Conservation (phyloP, 30 jellyfish, hydroid and myxozoan genomes). For the Hydra vulgaris region DNA sequence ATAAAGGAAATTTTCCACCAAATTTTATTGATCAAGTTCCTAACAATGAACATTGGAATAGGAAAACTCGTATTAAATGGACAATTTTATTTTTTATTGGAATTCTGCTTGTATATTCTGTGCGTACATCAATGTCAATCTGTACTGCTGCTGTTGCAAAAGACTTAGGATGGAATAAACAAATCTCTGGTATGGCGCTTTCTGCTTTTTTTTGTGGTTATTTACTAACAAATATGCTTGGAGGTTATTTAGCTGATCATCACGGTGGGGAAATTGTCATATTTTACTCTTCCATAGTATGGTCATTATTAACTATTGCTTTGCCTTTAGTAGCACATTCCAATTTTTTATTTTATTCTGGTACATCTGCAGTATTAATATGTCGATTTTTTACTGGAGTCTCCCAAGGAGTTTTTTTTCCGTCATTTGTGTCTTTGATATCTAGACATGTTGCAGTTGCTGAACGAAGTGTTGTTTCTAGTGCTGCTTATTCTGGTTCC, state of each 20-base stretch:
- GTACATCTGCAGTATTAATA: constrained; percentile 58
- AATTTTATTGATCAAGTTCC: background rate
- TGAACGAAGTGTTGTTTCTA: constrained; percentile 74
- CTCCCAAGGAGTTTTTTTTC: constrained; percentile 97
- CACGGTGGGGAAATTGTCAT: constrained; percentile 90
- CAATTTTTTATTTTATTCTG: constrained; percentile 44
- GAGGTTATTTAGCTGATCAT: constrained; percentile 92
- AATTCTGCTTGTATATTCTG: constrained; percentile 70
- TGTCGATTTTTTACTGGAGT: constrained; percentile 94
- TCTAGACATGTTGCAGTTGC: constrained; percentile 57
- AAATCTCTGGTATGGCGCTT: constrained; percentile 90
- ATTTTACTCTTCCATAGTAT: constrained; percentile 41
- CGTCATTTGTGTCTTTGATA: constrained; percentile 64
- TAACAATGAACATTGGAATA: constrained; percentile 62
- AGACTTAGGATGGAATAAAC: constrained; percentile 98
- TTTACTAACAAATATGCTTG: constrained; percentile 77
- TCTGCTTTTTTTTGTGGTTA: constrained; percentile 97
- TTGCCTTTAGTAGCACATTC: constrained; percentile 72
- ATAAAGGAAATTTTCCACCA: background rate
- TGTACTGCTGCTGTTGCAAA: constrained; percentile 62
- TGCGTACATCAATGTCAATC: constrained; percentile 94
- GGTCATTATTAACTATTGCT: constrained; percentile 63
- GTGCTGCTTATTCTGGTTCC: constrained; percentile 82
- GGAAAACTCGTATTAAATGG: constrained; percentile 70
- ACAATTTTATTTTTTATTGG: constrained; percentile 58